Evolutionary conservation across 2,888 invertebrate genomes (phyloP).

Genomic region (Cheilosia vulpina): DNA sequence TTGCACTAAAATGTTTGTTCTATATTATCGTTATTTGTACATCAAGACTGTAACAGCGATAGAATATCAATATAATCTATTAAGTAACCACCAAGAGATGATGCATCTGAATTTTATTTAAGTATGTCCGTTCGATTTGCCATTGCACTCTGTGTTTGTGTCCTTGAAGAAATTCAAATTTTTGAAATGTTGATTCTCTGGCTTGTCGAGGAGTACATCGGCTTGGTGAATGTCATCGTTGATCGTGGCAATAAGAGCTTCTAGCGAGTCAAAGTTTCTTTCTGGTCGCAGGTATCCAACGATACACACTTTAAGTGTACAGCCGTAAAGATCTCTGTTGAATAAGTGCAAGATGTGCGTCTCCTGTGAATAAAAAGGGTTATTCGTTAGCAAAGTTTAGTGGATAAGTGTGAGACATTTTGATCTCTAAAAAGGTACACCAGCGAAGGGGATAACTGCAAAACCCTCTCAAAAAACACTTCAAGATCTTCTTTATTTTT

Average conservation of each 20-base stretch:
- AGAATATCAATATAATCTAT: slow-evolving; percentile 60
- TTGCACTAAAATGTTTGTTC: slow-evolving; percentile 50
- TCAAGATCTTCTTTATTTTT: no score
- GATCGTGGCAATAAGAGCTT: slow-evolving; percentile 91
- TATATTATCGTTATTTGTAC: slow-evolving; percentile 35
- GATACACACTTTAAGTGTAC: slow-evolving; percentile 90
- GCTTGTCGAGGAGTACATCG: slow-evolving; percentile 85
- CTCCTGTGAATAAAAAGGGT: slow-evolving; percentile 87
- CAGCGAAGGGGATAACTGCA: no score
- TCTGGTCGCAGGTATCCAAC: slow-evolving; percentile 94
- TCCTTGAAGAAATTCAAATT: slow-evolving; percentile 85
- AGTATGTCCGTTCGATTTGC: slow-evolving; percentile 24
- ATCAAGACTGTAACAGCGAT: slow-evolving; percentile 21
- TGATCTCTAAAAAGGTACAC: no score
- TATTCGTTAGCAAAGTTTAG: not conserved
- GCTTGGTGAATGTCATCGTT: slow-evolving; percentile 91
- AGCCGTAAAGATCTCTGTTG: slow-evolving; percentile 93
- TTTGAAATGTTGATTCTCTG: slow-evolving; percentile 84
- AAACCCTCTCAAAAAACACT: no score
- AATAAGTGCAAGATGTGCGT: slow-evolving; percentile 95
- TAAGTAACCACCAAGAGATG: slow-evolving; percentile 57
- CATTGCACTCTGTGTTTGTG: not conserved
- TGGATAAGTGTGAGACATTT: not conserved
- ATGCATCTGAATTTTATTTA: slow-evolving; percentile 26
- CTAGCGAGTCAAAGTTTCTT: slow-evolving; percentile 90